Base-by-base conservation (phyloP, 2,113 vertebrate genomes). In the Calcarius ornatus region DNA sequence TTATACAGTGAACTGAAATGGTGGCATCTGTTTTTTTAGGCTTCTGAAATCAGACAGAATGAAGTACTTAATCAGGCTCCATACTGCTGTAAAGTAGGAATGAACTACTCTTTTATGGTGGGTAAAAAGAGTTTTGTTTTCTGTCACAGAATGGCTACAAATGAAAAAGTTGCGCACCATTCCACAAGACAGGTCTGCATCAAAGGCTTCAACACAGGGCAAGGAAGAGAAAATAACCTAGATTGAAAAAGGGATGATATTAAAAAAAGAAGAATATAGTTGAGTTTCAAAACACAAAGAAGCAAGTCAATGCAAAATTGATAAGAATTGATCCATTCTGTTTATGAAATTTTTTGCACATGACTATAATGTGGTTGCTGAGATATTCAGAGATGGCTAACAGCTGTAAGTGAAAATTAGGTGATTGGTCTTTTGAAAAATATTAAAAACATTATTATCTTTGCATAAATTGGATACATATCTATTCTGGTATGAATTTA, bases 111-210 rank as follows among this genome's bases (percentile, higher is more conserved):
- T 14, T 61, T 42, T 45, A 5, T 4, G 1, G 17, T 50, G 33
- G 7, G 22, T 18, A 56, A 72, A 73, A 70, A 27, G 12, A 23
- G 4, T 40, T 64, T 15, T 59, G 13, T 6, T 79, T 40, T 76
- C 6, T 66, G 2, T 10, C 3, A 2, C 25, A 9, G 13, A 66
- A 54, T 14, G 0, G 3, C 28, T 53, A 45, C 0, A 0, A 78
- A 65, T 0, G 0, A n/a, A 24, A 0, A 0, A 30, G 8, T 21
- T 84, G 31, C 24, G 19, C 5, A 81, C 13, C 16, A 22, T 88
- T 87, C 12, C 24, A 40, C 24, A 53, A n/a, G 5, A 61, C 0
- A 80, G 3, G 5, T 66, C 27, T 88, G n/a, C 3, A 28, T 72
- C 30, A 2, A 5, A 42, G 12, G 22, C 15, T 6, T 0, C 60